Evolutionary conservation across 2,797 vertebrate species (phyloP), one percentile per base, ranked within the genome.

Genomic region (Danio tinwini): DNA sequence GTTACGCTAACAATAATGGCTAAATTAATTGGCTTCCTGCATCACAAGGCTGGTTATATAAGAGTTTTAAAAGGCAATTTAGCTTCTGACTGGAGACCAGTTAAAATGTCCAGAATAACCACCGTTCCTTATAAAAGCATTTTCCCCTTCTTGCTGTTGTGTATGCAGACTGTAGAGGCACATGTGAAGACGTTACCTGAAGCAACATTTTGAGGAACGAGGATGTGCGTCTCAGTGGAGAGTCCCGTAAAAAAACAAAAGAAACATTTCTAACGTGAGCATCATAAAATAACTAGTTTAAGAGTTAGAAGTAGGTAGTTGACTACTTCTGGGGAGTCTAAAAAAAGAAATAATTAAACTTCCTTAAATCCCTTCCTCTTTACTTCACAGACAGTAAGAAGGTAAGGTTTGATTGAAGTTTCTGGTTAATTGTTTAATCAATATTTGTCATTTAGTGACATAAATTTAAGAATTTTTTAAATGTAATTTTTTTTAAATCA

Each of bases 51-150:
- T 63, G 39, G 49, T 83, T 83, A 80, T 76, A 81, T 49, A 78
- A 65, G 42, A 58, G 42, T 47, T 62, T 72, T 47, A 67, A 29
- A 83, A 72, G 11, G 40, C 70, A 42, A 68, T 80, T 83, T 67
- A 81, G 79, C 74, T 85, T 63, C 70, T 68, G 49, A 56, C 56
- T 70, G 73, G 73, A 80, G 85, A 70, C 76, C 13, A 49, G 76
- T 81, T 78, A 82, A 80, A 55, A 80, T 80, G 82, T 87, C 42
- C 59, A 61, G n/a, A 78, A 78, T 42, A 82, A 72, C 76, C 19
- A 39, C 75, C 80, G 19, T 64, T 70, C 44, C 53, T 68, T 78
- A 67, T 87, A 81, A 83, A 83, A 39, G 12, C 55, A 37, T 19
- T 78, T 82, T 6, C 10, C 76, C 80, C 50, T 56, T 11, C 13